phyloP scores from a whole-genome alignment of 2,888 invertebrate genomes.

The Pterostichus madidus region DNA sequence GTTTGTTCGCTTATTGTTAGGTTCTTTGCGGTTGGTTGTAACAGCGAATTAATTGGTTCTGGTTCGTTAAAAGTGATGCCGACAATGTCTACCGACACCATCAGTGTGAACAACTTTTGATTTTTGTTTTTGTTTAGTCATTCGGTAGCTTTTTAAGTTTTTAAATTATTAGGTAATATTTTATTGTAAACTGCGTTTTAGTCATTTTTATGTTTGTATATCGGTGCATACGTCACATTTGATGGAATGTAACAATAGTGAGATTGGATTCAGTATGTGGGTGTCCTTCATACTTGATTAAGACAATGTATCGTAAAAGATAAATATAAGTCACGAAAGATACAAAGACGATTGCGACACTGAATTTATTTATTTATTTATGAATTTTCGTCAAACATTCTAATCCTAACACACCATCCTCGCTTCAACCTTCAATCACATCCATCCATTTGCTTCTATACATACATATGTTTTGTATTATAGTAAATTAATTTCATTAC shows the following conservation, averaged over 20 bases:
- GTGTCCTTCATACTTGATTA: conserved; percentile 1
- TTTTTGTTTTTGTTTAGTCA: conserved; percentile 49
- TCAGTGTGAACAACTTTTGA: conserved; percentile 41
- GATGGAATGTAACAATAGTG: not conserved
- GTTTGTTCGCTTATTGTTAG: conserved; percentile 34
- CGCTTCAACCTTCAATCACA: no score
- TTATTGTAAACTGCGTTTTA: conserved; percentile 6
- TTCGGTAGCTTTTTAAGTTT: conserved; percentile 47
- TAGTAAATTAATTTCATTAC: not conserved
- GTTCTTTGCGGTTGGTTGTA: conserved; percentile 6
- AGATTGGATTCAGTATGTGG: not conserved
- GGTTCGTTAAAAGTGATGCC: conserved; percentile 33
- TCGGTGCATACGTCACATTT: conserved; percentile 13
- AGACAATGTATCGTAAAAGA: not conserved
- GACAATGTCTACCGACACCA: conserved; percentile 22
- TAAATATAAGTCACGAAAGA: no score
- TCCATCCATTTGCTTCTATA: no score
- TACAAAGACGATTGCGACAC: no score
- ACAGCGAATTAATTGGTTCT: conserved; percentile 24
- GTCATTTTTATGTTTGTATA: conserved; percentile 31
- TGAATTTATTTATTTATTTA: no score
- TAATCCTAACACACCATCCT: no score
- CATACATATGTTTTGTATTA: not conserved
- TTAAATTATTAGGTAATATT: conserved; percentile 44
- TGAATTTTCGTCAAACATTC: no score